Base-by-base conservation (phyloP, 2,113 vertebrate genomes). In the Calyptommatus sinebrachiatus region DNA sequence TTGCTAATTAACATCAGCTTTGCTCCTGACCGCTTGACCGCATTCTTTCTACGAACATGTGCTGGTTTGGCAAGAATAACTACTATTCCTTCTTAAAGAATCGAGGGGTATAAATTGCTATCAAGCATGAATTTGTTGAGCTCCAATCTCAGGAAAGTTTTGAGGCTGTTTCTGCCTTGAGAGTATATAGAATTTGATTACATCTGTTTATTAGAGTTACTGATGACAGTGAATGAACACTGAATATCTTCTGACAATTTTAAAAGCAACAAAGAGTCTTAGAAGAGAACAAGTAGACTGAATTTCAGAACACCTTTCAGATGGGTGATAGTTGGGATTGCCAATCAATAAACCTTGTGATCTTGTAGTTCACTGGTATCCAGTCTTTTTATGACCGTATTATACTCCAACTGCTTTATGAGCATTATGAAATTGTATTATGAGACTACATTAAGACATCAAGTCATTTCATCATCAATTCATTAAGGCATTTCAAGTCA, bases 1-100 rank as follows among this genome's bases (percentile, higher is more conserved):
- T 93, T 92, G 92, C 95, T 97, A 96, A 97, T 96, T 96, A 97
- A 94, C 95, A 95, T 96, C 94, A 92, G 91, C 80, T 86, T 93
- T 85, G 92, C 94, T 94, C 89, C 91, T 94, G 95, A 94, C 95
- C 92, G 94, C 94, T 95, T 96, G 95, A 95, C 95, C 86, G 92
- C 87, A 90, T 91, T 94, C 91, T 92, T 85, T 94, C 89, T 88
- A 91, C 88, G 91, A 92, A 92, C 93, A 92, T 88, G 91, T 90
- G 89, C 92, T 84, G 90, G 68, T 88, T 92, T 92, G 92, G 93
- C 92, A 93, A 94, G 89, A 90, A 83, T 89, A 85, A 67, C 81
- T 78, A 78, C 79, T 82, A 60, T 87, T 26, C 48, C 68, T 84
- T 87, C 81, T 90, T 89, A 86, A 83, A 89, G 83, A 88, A 84